Evolutionary conservation across 2,888 invertebrate species (phyloP).

Genomic region (Platynereis dumerilii): DNA sequence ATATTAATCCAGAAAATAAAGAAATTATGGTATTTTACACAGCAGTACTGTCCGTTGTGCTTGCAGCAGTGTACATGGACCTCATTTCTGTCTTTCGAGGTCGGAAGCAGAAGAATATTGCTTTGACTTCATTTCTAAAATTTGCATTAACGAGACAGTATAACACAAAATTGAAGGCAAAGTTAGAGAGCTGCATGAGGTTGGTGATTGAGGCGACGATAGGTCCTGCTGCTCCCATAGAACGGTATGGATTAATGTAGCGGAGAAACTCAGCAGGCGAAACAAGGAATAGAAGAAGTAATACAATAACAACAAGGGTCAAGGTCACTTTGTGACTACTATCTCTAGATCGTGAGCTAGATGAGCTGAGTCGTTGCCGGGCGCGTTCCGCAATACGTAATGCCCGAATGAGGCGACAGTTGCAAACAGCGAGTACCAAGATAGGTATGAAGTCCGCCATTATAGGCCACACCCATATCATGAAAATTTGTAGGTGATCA

Average conservation of each 20-base stretch:
- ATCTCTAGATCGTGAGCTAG: slow-evolving; percentile 40
- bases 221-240: slow-evolving; percentile 27
- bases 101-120: slow-evolving; percentile 15
- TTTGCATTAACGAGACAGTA: slow-evolving; percentile 80
- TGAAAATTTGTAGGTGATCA: slow-evolving; percentile 21
- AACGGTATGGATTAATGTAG: slow-evolving; percentile 30
- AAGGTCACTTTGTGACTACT: slow-evolving; percentile 50
- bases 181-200: slow-evolving; percentile 65
- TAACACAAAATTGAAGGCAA: slow-evolving; percentile 78
- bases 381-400: slow-evolving; percentile 49
- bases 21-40: too few species aligned
- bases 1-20: too few species aligned
- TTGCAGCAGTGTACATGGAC: too few species aligned
- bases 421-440: slow-evolving; percentile 51
- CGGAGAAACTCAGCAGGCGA: slow-evolving; percentile 51
- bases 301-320: slow-evolving; percentile 54
- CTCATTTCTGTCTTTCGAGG: too few species aligned
- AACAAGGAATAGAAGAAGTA: slow-evolving; percentile 55
- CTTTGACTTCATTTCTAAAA: slow-evolving; percentile 71
- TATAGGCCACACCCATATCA: slow-evolving; percentile 47
- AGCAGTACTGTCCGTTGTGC: too few species aligned
- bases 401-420: slow-evolving; percentile 50
- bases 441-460: slow-evolving; percentile 54
- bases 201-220: slow-evolving; percentile 29
- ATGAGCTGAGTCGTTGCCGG: slow-evolving; percentile 41